A percentile compares a stretch with the other conserved stretches of the same genome.
phyloP scores from a whole-genome alignment of 2,797 vertebrate genomes.

The Sebastes ruberrimus region DNA sequence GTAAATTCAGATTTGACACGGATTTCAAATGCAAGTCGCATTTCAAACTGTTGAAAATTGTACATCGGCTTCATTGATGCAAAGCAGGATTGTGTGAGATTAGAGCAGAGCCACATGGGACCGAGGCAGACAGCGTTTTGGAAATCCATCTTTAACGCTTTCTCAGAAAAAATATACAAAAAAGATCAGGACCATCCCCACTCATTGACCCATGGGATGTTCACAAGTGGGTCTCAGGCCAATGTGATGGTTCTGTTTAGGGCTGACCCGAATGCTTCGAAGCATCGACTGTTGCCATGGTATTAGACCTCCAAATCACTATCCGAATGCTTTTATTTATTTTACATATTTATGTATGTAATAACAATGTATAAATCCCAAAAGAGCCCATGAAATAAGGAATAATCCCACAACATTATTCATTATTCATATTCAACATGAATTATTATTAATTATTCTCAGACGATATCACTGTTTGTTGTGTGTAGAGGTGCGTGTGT shows the following conservation, averaged over 20 bases:
- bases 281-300: too few species aligned
- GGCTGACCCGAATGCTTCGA: too few species aligned
- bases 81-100: not conserved
- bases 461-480: too few species aligned
- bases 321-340: too few species aligned
- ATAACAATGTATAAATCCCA: too few species aligned
- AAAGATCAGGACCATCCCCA: not conserved
- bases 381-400: too few species aligned
- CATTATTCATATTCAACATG: too few species aligned
- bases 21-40: not conserved
- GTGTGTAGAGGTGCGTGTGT: too few species aligned
- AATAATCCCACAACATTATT: too few species aligned
- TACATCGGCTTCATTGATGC: not conserved
- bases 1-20: conserved; percentile 3
- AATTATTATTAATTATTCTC: too few species aligned
- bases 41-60: not conserved
- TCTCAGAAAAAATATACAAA: not conserved
- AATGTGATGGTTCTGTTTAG: not conserved
- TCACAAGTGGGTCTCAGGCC: not conserved
- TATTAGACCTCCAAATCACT: too few species aligned
- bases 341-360: accelerated
- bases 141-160: not conserved
- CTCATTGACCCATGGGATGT: not conserved
- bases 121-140: not conserved
- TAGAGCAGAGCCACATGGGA: not conserved